These are phyloP conservation scores for Ypsolopha scabrella DNA, from an alignment of 2,888 invertebrate genomes.

Conservation along the genomic window DNA sequence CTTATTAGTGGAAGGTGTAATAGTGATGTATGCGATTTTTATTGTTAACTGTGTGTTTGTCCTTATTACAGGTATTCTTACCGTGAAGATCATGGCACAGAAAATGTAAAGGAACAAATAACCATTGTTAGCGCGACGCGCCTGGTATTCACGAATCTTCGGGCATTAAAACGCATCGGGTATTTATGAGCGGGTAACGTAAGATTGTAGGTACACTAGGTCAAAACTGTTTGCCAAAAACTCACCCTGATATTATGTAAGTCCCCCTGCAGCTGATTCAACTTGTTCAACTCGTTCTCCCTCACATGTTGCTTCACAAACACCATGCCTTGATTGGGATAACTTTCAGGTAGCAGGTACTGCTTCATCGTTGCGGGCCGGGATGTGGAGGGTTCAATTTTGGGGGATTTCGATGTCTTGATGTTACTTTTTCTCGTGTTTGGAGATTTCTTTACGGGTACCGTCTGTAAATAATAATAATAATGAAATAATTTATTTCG, in stretches of 20 bases:
- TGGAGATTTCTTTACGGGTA: neutral
- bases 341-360: constrained; percentile 44
- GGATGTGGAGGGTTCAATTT: too few species aligned
- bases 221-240: neutral
- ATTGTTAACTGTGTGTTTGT: too few species aligned
- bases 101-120: too few species aligned
- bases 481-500: too few species aligned
- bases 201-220: neutral
- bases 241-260: constrained; percentile 46
- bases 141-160: too few species aligned
- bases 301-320: constrained; percentile 51
- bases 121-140: too few species aligned
- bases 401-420: constrained; percentile 5
- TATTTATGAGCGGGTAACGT: neutral
- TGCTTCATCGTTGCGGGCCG: constrained; percentile 26
- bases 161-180: too few species aligned
- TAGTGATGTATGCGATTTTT: too few species aligned
- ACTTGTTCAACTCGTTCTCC: constrained; percentile 55
- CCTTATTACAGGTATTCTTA: too few species aligned
- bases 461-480: too few species aligned
- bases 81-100: too few species aligned
- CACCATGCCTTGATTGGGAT: constrained; percentile 44
- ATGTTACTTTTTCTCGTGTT: neutral
- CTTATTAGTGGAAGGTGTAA: too few species aligned
- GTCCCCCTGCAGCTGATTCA: constrained; percentile 51